Evolutionary conservation across 1,140 invertebrate species (phyloP), one percentile per base, ranked within the genome.

Genomic region (Bombus waltoni): DNA sequence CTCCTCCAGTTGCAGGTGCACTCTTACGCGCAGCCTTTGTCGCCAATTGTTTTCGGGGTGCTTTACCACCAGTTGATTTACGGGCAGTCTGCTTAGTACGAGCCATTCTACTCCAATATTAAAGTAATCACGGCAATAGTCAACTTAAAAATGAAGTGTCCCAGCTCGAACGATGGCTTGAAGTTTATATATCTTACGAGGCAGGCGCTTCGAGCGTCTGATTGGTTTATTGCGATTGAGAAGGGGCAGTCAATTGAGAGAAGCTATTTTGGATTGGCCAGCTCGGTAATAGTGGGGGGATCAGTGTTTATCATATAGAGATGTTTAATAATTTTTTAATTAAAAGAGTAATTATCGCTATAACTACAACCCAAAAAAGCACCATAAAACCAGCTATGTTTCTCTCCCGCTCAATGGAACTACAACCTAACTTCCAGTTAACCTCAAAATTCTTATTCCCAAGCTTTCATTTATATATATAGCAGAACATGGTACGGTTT

Each of bases 1-100:
- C 97, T 79, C 97, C 97, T 79, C 97, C 97, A 32, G 97, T 98
- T 0, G 97, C 97, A 68, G 98, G 97, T 6, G 97, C 98, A 86
- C 97, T 97, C 92, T 97, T 97, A 90, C 97, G 94, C 3, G 96
- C 96, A 10, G 98, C 97, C 92, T 97, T 97, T 32, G 97, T 97
- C 6, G 97, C 97, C 86, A 97, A 93, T 92, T 97, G 97, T 92
- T 98, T 98, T 78, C 97, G 95, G 2, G 97, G 97, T 84, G 97
- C 97, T 94, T 98, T 91, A 9, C 90, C 90, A 40, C 90, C 90
- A 1, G 90, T 91, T 0, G 90, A 91, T 0, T 91, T 91, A 1
- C 90, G 87, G 18, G 90, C 90, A 13, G 90, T 91, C 10, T 91
- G 90, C 79, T 91, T 91, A 1, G 90, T 91, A 80, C 90, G 82